These are phyloP conservation scores for Puntigrus tetrazona DNA, from an alignment of 2,113 vertebrate genomes.

Conservation along the genomic window DNA sequence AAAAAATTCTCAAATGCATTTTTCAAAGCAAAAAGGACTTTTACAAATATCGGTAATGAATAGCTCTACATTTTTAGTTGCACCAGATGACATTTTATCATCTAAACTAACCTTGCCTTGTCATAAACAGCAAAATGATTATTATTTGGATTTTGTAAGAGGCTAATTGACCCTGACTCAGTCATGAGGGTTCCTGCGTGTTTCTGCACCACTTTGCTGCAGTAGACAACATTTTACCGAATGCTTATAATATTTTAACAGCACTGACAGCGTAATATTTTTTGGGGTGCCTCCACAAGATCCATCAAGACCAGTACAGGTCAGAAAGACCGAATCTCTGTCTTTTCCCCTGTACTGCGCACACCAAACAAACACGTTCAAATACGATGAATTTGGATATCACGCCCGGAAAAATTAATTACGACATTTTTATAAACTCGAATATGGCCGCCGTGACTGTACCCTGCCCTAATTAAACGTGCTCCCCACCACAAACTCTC, in stretches of 20 bases:
- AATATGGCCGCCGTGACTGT: constrained; percentile 12
- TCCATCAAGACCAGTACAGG: neutral
- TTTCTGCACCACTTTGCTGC: neutral
- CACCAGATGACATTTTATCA: neutral
- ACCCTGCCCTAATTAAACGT: constrained; percentile 54
- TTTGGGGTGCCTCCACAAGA: neutral
- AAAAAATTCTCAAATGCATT: neutral
- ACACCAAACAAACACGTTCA: neutral
- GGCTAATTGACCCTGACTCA: neutral
- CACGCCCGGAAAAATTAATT: neutral
- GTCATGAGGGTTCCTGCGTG: neutral
- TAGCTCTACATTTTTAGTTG: neutral
- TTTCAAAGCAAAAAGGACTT: neutral
- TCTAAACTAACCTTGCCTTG: neutral
- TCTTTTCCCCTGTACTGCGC: neutral
- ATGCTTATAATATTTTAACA: neutral
- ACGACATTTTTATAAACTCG: constrained; percentile 27
- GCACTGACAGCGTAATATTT: neutral
- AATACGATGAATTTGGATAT: neutral
- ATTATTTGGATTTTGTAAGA: neutral
- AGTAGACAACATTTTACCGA: neutral
- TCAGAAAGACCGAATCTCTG: neutral
- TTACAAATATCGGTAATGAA: neutral
- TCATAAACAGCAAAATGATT: neutral
- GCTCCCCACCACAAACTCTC: constrained; percentile 50